These are phyloP conservation scores for Leptopilina boulardi DNA, from an alignment of 1,140 invertebrate species.

Conservation along the genomic window DNA sequence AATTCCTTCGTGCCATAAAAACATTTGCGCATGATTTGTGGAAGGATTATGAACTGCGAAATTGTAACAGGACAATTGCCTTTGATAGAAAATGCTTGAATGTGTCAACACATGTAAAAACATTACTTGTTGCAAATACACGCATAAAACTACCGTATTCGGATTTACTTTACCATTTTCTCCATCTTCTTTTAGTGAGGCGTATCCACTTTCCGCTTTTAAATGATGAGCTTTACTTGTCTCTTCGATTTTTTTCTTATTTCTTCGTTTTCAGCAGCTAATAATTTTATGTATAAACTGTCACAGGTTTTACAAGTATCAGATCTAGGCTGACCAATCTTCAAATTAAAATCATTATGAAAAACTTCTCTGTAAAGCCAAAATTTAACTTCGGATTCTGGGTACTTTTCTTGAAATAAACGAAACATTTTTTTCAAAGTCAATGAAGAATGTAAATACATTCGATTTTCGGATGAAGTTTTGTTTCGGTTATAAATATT, in stretches of 20 bases:
- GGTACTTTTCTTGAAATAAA: too few relatives aligned
- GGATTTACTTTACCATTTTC: not conserved
- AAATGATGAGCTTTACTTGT: not conserved
- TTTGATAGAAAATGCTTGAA: not conserved
- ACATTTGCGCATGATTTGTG: not conserved
- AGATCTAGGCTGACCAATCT: not conserved
- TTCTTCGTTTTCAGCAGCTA: not conserved
- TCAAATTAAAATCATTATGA: too few relatives aligned
- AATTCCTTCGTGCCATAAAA: not conserved
- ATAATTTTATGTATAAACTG: not conserved
- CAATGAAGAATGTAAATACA: too few relatives aligned
- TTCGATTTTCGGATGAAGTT: too few relatives aligned
- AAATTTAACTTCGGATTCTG: too few relatives aligned
- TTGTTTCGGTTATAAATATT: too few relatives aligned
- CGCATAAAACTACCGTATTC: not conserved
- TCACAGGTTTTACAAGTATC: conserved; percentile 3
- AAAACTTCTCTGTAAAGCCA: too few relatives aligned
- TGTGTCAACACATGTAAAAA: not conserved
- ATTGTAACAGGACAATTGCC: not conserved
- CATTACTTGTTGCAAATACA: not conserved
- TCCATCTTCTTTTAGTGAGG: not conserved
- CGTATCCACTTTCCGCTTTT: not conserved
- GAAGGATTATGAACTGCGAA: not conserved
- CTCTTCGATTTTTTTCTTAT: not conserved
- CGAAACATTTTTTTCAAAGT: too few relatives aligned